Evolutionary conservation across 2,797 vertebrate species (phyloP), one percentile per base, ranked within the genome.

Genomic region (Syngnathus rostellatus): DNA sequence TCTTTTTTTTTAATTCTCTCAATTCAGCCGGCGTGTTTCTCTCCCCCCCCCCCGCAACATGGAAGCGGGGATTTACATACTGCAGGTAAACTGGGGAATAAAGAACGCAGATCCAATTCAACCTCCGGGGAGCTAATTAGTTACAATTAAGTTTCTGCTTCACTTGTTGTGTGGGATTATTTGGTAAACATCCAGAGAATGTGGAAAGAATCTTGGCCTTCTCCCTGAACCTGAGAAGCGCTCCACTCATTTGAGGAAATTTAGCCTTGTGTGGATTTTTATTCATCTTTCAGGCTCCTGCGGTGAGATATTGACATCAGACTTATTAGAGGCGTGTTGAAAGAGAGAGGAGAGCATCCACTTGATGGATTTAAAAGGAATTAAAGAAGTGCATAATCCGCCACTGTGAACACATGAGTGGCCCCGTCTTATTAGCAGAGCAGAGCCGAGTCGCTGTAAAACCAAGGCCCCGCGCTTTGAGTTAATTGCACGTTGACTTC

Each of bases 51-150:
- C n/a, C 5, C 76, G 82, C 85, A 78, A 84, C 85, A 75, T 78
- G 81, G 80, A 84, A 83, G 82, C 74, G 54, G 73, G 31, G 83
- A 90, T 92, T 92, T 90, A 88, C 90, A 91, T 90, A 91, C 84
- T 86, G 84, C 89, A 91, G 90, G 91, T 93, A 88, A 91, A 88
- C 90, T 87, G 72, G 87, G 89, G 90, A 92, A 93, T 92, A 90
- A 88, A 89, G 87, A 90, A 90, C 86, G 89, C 85, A 84, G 85
- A 91, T 91, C 86, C 87, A 90, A 87, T 89, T 89, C 86, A 89
- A 92, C 86, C 90, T 89, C 90, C 51, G 67, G 92, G 90, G 90
- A 92, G 89, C 90, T 92, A 90, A 93, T 92, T 93, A 93, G 89
- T 85, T 90, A 87, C 88, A 90, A 92, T 92, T 91, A 91, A 89